Conservation (phyloP, 2,888 invertebrate genomes). For the Crossocerus cetratus region DNA sequence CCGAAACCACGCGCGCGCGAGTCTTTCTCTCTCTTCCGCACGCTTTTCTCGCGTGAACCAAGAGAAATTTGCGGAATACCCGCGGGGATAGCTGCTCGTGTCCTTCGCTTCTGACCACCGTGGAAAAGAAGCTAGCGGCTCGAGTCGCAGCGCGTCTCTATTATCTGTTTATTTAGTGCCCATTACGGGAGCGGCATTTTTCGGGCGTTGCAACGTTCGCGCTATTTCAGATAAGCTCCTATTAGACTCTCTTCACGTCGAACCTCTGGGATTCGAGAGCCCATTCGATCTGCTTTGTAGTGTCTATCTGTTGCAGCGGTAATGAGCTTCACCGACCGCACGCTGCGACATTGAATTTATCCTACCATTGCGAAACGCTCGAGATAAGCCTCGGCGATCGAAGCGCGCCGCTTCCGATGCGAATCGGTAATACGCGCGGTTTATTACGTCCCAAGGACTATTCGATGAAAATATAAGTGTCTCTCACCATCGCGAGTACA, state of each 20-base stretch:
- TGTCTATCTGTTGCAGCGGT: too few species aligned
- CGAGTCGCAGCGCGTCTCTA: slow-evolving; percentile 35
- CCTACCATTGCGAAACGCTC: too few species aligned
- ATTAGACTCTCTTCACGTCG: neutral
- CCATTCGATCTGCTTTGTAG: too few species aligned
- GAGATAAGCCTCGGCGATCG: too few species aligned
- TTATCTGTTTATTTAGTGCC: slow-evolving; percentile 42
- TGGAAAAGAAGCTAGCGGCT: neutral
- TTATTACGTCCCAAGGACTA: too few species aligned
- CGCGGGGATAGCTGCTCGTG: slow-evolving; percentile 21
- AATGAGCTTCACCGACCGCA: too few species aligned
- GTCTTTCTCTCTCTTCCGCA: slow-evolving; percentile 6
- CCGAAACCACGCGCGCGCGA: too few species aligned
- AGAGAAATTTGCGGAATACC: slow-evolving; percentile 46
- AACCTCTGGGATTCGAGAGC: neutral
- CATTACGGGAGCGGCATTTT: slow-evolving; percentile 18
- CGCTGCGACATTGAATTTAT: too few species aligned
- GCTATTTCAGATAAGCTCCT: slow-evolving; percentile 11
- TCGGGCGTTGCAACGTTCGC: neutral
- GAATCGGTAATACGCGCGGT: too few species aligned
- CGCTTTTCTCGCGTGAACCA: slow-evolving; percentile 15
- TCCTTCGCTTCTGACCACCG: slow-evolving; percentile 34
- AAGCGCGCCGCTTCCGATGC: too few species aligned
- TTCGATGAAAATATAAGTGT: too few species aligned
- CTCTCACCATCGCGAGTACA: neutral